Evolutionary conservation across 2,888 invertebrate species (phyloP), one percentile per base, ranked within the genome.

Genomic region (Camptogramma bilineatum): DNA sequence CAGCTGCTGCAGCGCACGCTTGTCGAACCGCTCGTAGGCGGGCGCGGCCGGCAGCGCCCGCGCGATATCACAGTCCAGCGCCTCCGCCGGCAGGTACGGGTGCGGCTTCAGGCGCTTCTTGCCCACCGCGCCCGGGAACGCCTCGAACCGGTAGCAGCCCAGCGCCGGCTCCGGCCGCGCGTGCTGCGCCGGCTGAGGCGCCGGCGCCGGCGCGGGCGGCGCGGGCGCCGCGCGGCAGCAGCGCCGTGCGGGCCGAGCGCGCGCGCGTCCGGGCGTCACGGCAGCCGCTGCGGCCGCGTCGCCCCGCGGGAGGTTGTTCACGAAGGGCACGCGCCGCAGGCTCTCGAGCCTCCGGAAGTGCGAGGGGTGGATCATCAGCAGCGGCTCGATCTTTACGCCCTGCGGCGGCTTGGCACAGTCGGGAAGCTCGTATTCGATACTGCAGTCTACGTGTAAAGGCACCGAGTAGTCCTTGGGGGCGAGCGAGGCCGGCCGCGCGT

Each of bases 361-460:
- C 83, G 97, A 97, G 55, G 97, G 97, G 93, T 97, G 97, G 85
- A 97, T 97, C 97, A 97, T 97, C 80, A 97, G 94, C 83, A 97
- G 94, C 59, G 97, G 97, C 88, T 97, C 97, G 83, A 96, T 95
- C 85, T 96, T 94, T 85, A 95, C 96, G 73, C 97, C 97, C 84
- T 96, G 96, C 77, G 97, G 97, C 78, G 97, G 97, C 92, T 97
- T 97, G 76, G 97, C 97, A 93, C 97, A 96, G 88, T 97, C 97
- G 82, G 97, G 97, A 88, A 97, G 94, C 94, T 97, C 97, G 94
- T 97, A 97, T 93, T 97, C 97, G 81, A 97, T 97, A 94, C 97
- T 97, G 94, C 97, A 97, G 91, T 97, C 97, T 87, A 97, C 97
- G 94, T 97, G 97, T 86, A 97, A 94, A 82, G 97, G 97, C 90